phyloP scores from a whole-genome alignment of 1,140 invertebrate genomes.

The Brachionus rotundiformis region DNA sequence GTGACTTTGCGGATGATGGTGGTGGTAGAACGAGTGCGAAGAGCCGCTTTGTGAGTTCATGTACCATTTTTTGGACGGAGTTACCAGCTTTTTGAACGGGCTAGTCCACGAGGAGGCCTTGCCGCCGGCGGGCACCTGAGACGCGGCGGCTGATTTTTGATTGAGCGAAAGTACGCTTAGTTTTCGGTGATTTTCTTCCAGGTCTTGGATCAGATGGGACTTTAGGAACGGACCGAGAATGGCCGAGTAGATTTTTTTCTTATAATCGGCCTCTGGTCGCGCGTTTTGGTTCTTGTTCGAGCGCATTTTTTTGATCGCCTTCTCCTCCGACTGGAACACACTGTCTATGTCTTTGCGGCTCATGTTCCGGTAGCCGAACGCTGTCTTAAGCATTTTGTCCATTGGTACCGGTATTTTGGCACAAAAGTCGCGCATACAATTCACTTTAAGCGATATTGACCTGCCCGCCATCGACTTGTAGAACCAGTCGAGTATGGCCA shows the following conservation, averaged over 20 bases:
- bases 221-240: conserved; percentile 12
- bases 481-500: background rate
- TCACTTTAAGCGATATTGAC: background rate
- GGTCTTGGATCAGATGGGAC: conserved; percentile 20
- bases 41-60: background rate
- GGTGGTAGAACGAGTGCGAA: conserved; percentile 25
- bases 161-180: background rate
- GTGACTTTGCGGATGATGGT: conserved; percentile 33
- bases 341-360: conserved; percentile 47
- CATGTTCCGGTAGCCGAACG: conserved; percentile 40
- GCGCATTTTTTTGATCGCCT: conserved; percentile 39
- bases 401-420: background rate
- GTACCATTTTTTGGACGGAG: conserved; percentile 29
- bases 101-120: conserved; percentile 5
- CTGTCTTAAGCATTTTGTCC: background rate
- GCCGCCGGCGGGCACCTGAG: background rate
- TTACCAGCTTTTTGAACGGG: background rate
- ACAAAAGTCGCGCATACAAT: conserved; percentile 28
- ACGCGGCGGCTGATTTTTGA: background rate
- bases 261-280: background rate
- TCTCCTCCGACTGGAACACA: conserved; percentile 34
- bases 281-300: background rate
- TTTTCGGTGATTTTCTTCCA: background rate
- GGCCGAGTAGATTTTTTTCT: conserved; percentile 44
- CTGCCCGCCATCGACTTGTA: background rate